A percentile compares a stretch with the other conserved stretches of the same genome.
Conservation (phyloP, 2,113 vertebrate species). For the Rhabdornis inornatus region DNA sequence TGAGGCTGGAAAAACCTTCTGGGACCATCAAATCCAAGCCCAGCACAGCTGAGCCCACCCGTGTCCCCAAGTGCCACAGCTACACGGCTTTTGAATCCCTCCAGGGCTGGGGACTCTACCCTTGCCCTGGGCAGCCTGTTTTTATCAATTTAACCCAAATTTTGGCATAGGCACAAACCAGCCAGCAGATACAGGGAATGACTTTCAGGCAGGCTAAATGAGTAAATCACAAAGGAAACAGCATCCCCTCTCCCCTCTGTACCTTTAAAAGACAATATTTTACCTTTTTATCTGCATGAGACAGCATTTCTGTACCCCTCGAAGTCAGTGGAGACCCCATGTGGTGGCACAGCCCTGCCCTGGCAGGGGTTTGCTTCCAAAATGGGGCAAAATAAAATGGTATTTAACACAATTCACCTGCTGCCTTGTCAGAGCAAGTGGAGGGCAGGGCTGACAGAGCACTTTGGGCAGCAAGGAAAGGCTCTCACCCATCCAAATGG, state of each 20-base stretch:
- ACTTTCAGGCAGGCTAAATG: not conserved
- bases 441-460: not conserved
- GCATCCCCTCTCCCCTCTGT: too few species aligned
- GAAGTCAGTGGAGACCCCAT: fast-evolving
- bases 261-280: not conserved
- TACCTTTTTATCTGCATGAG: not conserved
- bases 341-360: not conserved
- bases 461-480: not conserved
- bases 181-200: not conserved
- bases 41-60: not conserved
- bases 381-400: not conserved
- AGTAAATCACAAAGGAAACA: not conserved
- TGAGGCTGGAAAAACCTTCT: not conserved
- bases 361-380: not conserved
- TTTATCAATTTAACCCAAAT: not conserved
- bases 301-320: not conserved
- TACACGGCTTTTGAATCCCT: not conserved
- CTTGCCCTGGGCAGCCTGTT: not conserved
- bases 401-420: not conserved
- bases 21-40: not conserved
- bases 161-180: not conserved
- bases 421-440: not conserved
- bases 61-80: not conserved
- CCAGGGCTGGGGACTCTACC: not conserved
- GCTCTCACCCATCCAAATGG: not conserved